Evolutionary conservation across 2,888 invertebrate species (phyloP), one percentile per base, ranked within the genome.

Genomic region (Silvanus unidentatus): DNA sequence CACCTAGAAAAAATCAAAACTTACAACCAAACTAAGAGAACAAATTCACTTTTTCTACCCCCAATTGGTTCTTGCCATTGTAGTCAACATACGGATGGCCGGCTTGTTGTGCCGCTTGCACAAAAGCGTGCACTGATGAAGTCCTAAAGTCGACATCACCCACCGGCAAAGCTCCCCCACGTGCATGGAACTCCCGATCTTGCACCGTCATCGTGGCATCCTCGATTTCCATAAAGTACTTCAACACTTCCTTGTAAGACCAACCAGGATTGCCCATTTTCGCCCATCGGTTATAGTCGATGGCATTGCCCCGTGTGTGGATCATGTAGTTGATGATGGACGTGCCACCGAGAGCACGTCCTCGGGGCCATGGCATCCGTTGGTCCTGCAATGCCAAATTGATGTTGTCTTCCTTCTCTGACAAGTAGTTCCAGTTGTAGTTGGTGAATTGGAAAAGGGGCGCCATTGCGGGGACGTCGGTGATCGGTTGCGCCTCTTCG

Each of bases 211-310:
- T 57, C 50, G 65, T 68, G 8, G 58, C 57, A 44, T 69, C 65
- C 56, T 73, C 73, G 2, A 68, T 60, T 56, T 69, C 70, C 39
- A 63, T 58, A 48, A 71, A 72, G 50, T 70, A 71, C 0, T 67
- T 76, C 5, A 78, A 60, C 0, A 79, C 71, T 2, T 70, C 70
- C 35, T 67, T 50, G 57, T 66, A 73, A 2, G 65, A 60, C 81
- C 81, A 81, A 2, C 80, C 80, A 2, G 69, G 66, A 50, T 76
- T 77, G 5, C 79, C 80, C 42, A 72, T 60, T 4, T 61, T 65
- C 34, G 73, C 76, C 81, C 81, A 90, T 29, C 75, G 71, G 59
- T 90, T 83, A 71, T 85, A 90, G 61, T 90, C 87, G 5, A 73
- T 69, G 1, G 77, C 77, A 60, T 81, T 77, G 0, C 81, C 81